phyloP scores from a whole-genome alignment of 37 sponge, comb jelly and placozoan genomes.

The Corticium candelabrum region DNA sequence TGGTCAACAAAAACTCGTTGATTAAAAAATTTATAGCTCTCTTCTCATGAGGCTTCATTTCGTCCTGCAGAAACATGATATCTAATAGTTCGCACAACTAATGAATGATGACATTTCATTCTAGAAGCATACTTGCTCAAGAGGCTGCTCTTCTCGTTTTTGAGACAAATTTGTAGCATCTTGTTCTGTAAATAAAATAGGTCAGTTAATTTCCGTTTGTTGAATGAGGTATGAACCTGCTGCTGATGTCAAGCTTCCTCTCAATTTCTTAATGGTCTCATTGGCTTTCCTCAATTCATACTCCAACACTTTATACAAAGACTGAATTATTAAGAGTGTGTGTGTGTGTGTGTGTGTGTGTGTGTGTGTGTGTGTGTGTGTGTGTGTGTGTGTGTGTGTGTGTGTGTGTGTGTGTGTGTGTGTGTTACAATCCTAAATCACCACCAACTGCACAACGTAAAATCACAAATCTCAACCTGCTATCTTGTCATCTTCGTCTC shows the following conservation, averaged over 20 bases:
- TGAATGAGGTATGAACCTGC: slow-evolving; percentile 63
- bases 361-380: no score
- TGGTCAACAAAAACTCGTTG: slow-evolving; percentile 76
- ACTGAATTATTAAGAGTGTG: not conserved
- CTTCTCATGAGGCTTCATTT: slow-evolving; percentile 80
- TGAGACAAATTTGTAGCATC: no score
- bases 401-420: not conserved
- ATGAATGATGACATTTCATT: no score
- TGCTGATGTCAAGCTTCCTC: slow-evolving; percentile 82
- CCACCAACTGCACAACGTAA: no score
- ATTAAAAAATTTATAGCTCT: slow-evolving; percentile 79
- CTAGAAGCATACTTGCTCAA: no score
- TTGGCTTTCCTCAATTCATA: slow-evolving; percentile 89
- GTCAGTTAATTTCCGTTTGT: no score
- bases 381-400: not conserved
- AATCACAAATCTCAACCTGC: slow-evolving; percentile 34
- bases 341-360: no score
- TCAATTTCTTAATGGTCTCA: slow-evolving; percentile 88
- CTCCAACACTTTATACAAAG: slow-evolving; percentile 58
- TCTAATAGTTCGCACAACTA: no score
- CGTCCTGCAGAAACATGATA: slow-evolving; percentile 59
- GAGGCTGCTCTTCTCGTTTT: no score
- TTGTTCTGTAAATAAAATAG: no score
- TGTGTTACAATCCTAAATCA: no score
- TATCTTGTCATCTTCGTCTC: slow-evolving; percentile 74